Evolutionary conservation across 2,113 vertebrate genomes (phyloP).

Genomic region (Corvus cornix): DNA sequence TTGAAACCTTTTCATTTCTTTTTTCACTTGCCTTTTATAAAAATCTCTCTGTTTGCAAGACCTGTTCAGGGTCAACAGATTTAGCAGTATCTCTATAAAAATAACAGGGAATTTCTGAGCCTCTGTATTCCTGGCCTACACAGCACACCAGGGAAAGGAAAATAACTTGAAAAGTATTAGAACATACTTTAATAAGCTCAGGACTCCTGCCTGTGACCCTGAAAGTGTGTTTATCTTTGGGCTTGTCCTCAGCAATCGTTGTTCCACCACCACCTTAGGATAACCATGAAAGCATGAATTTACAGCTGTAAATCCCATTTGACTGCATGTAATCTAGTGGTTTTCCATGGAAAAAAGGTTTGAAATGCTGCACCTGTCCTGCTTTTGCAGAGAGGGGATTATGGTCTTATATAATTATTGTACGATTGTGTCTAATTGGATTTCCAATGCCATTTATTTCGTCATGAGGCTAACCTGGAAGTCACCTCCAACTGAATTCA

Average conservation of each 20-base stretch:
- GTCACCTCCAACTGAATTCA: neutral
- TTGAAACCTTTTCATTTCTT: neutral
- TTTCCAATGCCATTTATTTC: slow-evolving; percentile 48
- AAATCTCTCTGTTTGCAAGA: neutral
- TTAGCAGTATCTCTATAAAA: neutral
- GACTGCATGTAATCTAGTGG: slow-evolving; percentile 11
- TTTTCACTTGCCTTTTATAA: neutral
- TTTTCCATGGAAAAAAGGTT: slow-evolving; percentile 6
- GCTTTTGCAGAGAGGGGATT: slow-evolving; percentile 8
- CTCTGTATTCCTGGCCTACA: neutral
- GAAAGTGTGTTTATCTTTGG: neutral
- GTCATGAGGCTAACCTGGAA: slow-evolving; percentile 27
- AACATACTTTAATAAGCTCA: slow-evolving; percentile 10
- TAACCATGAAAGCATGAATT: neutral
- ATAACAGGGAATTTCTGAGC: neutral
- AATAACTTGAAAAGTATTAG: neutral
- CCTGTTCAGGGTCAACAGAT: neutral
- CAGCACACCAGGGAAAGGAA: neutral
- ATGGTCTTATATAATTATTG: neutral
- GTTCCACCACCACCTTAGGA: neutral
- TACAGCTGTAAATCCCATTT: slow-evolving; percentile 21
- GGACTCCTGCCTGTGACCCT: slow-evolving; percentile 26
- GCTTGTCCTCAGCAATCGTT: neutral
- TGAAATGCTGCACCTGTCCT: slow-evolving; percentile 4
- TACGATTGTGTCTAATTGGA: slow-evolving; percentile 30